A percentile compares a stretch with the other conserved stretches of the same genome.
These are phyloP conservation scores for Colletes gigas DNA, from an alignment of 1,140 invertebrate species.

Conservation along the genomic window DNA sequence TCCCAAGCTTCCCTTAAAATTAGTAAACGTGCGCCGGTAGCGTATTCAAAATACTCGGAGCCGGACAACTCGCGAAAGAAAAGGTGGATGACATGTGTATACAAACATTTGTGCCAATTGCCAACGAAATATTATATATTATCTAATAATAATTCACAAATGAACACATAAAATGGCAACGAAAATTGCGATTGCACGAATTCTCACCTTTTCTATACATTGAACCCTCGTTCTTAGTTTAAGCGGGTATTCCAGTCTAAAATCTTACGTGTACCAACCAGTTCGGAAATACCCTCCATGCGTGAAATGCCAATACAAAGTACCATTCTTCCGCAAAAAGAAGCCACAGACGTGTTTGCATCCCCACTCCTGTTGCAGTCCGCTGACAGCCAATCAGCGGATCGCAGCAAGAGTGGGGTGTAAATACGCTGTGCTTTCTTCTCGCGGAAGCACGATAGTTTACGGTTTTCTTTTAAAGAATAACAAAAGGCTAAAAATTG, in stretches of 20 bases:
- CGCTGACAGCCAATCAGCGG: no score
- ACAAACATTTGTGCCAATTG: conserved; percentile 22
- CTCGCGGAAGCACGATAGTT: no score
- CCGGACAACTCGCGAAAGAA: not conserved
- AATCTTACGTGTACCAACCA: no score
- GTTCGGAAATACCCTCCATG: no score
- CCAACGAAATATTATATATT: conserved; percentile 14
- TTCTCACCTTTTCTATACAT: conserved; percentile 18
- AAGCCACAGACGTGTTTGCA: no score
- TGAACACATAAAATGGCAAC: conserved; percentile 44
- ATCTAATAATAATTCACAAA: conserved; percentile 1
- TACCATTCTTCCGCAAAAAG: no score
- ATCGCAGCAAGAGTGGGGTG: no score
- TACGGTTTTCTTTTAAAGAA: no score
- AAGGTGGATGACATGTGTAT: conserved; percentile 17
- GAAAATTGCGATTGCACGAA: conserved; percentile 31
- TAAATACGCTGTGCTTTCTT: no score
- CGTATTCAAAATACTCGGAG: conserved; percentile 1
- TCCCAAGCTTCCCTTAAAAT: conserved; percentile 28
- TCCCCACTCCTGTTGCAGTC: no score
- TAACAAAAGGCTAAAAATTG: no score
- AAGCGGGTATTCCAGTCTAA: not conserved
- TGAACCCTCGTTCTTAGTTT: conserved; percentile 13
- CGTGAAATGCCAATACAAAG: no score
- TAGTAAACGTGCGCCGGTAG: conserved; percentile 4